Percentiles rank a stretch among this genome's conserved stretches.
Evolutionary conservation across 1,140 invertebrate genomes (phyloP).

Genomic region (Sinella curviseta): DNA sequence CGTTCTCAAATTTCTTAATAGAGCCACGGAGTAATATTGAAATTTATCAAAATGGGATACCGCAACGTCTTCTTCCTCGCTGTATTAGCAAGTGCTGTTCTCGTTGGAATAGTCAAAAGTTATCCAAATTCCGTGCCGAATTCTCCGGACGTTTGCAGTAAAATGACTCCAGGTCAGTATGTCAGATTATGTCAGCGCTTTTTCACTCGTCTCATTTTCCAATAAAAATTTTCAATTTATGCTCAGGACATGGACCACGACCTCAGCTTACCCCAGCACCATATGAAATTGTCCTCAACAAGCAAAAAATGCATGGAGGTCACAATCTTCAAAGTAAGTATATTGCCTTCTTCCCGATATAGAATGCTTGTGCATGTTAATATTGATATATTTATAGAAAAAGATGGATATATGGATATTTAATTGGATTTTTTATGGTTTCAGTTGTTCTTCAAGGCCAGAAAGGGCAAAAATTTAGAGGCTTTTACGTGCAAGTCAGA

Average conservation of each 20-base stretch:
- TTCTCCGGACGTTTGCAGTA: conserved; percentile 7
- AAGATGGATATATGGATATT: too few relatives aligned
- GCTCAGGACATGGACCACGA: conserved; percentile 2
- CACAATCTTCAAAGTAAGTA: conserved; percentile 20
- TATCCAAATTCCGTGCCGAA: conserved; percentile 19
- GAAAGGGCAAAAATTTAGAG: conserved; percentile 55
- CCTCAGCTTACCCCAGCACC: not conserved
- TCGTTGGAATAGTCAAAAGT: not conserved
- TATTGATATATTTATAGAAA: not conserved
- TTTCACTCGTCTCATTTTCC: too few relatives aligned
- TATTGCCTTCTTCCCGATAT: not conserved
- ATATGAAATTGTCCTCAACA: not conserved
- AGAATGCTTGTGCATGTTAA: too few relatives aligned
- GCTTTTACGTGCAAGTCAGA: conserved; percentile 60
- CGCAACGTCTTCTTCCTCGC: too few relatives aligned
- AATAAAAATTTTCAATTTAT: not conserved
- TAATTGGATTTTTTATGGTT: not conserved
- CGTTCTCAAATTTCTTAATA: too few relatives aligned
- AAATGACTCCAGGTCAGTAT: conserved; percentile 35
- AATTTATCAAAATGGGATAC: not conserved
- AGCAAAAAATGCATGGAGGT: not conserved
- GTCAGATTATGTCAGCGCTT: not conserved
- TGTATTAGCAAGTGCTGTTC: not conserved
- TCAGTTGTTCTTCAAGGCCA: not conserved
- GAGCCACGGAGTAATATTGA: too few relatives aligned